Percentiles rank a stretch among this genome's conserved stretches.
Evolutionary conservation across 2,797 vertebrate species (phyloP).

Genomic region (Sebastes diploproa): DNA sequence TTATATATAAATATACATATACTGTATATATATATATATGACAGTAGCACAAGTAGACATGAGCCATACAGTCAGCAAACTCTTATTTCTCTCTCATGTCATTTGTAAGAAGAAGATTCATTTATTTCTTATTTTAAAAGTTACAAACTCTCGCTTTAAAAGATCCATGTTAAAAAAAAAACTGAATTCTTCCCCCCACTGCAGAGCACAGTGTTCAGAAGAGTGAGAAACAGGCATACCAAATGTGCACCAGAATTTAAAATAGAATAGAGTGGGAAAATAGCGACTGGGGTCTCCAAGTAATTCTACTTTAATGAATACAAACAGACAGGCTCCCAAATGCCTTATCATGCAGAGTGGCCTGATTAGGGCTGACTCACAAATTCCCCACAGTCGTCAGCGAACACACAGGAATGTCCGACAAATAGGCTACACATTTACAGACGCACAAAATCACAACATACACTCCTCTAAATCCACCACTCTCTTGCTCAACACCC

Average conservation of each 20-base stretch:
- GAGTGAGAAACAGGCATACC: background rate
- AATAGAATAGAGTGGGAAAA: conserved; percentile 21
- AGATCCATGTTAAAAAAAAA: background rate
- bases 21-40: too few species aligned
- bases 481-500: conserved; percentile 1
- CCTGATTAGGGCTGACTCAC: conserved; percentile 78
- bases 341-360: conserved; percentile 76
- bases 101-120: too few species aligned
- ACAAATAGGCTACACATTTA: conserved; percentile 58
- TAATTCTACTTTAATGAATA: conserved; percentile 71
- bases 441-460: conserved; percentile 31
- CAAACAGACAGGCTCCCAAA: conserved; percentile 69
- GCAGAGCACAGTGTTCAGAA: background rate
- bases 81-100: background rate
- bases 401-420: conserved; percentile 74
- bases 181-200: background rate
- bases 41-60: background rate
- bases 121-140: background rate
- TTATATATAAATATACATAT: background rate
- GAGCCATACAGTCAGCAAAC: background rate
- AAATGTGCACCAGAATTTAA: conserved; percentile 7
- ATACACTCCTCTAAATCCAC: conserved; percentile 34
- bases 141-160: background rate
- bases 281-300: conserved; percentile 28
- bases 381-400: conserved; percentile 65